Evolutionary conservation across 2,797 vertebrate genomes (phyloP).

Genomic region (Chrosomus eos): DNA sequence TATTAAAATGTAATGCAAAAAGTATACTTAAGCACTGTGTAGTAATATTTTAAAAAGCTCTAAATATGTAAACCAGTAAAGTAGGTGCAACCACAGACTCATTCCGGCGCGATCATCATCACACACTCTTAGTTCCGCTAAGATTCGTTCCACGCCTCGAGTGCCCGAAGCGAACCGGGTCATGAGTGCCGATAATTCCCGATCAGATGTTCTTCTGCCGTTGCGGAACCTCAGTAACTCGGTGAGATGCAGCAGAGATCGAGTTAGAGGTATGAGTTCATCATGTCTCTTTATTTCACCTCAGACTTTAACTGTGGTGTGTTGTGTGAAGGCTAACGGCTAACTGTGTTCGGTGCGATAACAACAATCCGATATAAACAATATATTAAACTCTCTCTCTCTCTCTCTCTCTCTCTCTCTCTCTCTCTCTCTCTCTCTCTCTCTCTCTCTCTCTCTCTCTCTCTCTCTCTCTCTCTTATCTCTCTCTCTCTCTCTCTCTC

Average conservation of each 20-base stretch:
- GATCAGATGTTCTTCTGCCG: conserved; percentile 60
- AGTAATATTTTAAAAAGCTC: background rate
- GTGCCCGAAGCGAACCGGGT: background rate
- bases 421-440: too few relatives aligned
- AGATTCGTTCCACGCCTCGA: background rate
- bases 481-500: too few relatives aligned
- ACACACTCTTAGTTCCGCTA: background rate
- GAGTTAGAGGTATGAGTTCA: conserved; percentile 71
- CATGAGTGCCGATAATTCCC: conserved; percentile 70
- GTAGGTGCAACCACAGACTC: background rate
- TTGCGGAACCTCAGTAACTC: conserved; percentile 75
- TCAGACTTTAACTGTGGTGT: background rate
- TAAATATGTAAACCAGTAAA: background rate
- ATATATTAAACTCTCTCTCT: background rate
- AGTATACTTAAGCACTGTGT: background rate
- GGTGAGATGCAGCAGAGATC: conserved; percentile 71
- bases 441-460: too few relatives aligned
- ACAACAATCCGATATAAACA: background rate
- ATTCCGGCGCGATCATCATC: background rate
- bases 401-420: too few relatives aligned
- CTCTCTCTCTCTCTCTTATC: too few relatives aligned
- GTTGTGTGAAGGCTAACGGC: background rate
- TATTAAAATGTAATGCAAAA: background rate
- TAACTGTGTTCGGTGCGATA: background rate
- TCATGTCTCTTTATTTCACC: background rate